Percentiles rank a stretch among this genome's conserved stretches.
Conservation (phyloP, 2,888 invertebrate species). For the Pterostichus madidus region DNA sequence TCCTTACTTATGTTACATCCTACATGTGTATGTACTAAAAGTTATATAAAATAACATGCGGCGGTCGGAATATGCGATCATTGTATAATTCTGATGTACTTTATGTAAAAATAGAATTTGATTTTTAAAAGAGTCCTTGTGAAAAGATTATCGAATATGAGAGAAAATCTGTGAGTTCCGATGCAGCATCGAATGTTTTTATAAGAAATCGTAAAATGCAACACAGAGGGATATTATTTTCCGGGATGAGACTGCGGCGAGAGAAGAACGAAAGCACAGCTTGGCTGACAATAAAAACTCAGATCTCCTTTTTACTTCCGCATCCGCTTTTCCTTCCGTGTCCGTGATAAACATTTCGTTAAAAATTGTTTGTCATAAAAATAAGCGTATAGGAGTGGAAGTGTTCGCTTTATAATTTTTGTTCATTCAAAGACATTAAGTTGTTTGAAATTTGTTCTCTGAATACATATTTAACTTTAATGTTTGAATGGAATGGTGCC, state of each 20-base stretch:
- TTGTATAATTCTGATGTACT: neutral
- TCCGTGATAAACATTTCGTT: slow-evolving; percentile 58
- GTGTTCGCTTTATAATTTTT: slow-evolving; percentile 22
- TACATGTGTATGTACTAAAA: no score
- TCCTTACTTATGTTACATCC: no score
- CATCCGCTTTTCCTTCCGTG: slow-evolving; percentile 23
- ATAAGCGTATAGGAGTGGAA: slow-evolving; percentile 5
- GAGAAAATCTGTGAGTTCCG: slow-evolving; percentile 37
- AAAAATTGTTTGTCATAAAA: slow-evolving; percentile 56
- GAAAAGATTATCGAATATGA: slow-evolving; percentile 31
- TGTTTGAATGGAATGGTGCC: neutral
- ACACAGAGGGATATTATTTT: slow-evolving; percentile 36
- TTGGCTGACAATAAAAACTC: slow-evolving; percentile 55
- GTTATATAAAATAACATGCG: neutral
- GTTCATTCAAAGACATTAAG: neutral
- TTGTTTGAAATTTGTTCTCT: slow-evolving; percentile 11
- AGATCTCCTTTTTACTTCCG: slow-evolving; percentile 53
- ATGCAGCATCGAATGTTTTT: slow-evolving; percentile 46
- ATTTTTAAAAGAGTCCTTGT: slow-evolving; percentile 4
- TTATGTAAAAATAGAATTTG: neutral
- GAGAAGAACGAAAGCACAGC: slow-evolving; percentile 35
- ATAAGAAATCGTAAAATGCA: slow-evolving; percentile 57
- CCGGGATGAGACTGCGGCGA: slow-evolving; percentile 27
- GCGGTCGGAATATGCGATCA: no score
- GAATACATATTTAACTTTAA: neutral